A percentile compares a stretch with the other conserved stretches of the same genome.
Evolutionary conservation across 2,888 invertebrate genomes (phyloP).

Genomic region (Lepidochrysops patricia): DNA sequence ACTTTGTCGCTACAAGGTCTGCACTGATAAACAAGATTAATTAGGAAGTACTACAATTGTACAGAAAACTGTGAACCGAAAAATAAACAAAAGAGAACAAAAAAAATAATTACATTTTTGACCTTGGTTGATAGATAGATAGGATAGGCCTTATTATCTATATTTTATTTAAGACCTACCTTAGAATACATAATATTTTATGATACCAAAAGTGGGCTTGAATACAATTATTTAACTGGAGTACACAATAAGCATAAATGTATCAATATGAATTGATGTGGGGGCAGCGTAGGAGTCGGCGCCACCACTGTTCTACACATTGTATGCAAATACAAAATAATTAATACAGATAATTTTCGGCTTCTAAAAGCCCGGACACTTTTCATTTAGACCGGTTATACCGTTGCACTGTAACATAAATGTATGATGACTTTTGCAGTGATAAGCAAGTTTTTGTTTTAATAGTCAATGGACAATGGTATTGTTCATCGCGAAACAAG

Average conservation of each 20-base stretch:
- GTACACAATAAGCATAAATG: constrained; percentile 4
- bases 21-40: too few species aligned
- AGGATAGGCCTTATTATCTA: too few species aligned
- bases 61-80: too few species aligned
- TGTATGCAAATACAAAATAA: constrained; percentile 66
- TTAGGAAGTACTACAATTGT: too few species aligned
- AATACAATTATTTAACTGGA: neutral
- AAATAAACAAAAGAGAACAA: too few species aligned
- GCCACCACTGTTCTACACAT: constrained; percentile 46
- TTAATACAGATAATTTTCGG: constrained; percentile 52
- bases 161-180: too few species aligned
- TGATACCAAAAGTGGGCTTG: too few species aligned
- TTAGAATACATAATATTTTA: too few species aligned
- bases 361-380: constrained; percentile 46
- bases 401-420: neutral
- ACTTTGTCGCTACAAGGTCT: too few species aligned
- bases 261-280: constrained; percentile 18
- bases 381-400: constrained; percentile 27
- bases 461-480: constrained; percentile 1
- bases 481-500: neutral
- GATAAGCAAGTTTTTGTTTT: constrained; percentile 2
- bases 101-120: too few species aligned
- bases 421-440: constrained; percentile 6
- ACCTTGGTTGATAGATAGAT: too few species aligned
- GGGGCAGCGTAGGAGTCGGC: constrained; percentile 36